phyloP scores from a whole-genome alignment of 1,140 invertebrate species.

The Hypsibius dujardini region DNA sequence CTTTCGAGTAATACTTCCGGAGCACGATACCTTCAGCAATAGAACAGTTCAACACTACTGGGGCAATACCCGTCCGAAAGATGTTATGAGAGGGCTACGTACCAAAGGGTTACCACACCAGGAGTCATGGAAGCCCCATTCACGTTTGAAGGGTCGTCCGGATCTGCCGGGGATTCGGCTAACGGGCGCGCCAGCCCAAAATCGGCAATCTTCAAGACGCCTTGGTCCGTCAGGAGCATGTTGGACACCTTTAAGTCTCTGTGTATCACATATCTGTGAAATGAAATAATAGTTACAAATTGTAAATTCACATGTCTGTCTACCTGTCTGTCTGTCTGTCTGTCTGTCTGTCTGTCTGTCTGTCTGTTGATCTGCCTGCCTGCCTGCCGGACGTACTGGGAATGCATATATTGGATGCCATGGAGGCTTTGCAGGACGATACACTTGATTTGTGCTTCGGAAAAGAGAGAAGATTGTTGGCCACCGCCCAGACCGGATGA shows the following conservation, averaged over 20 bases:
- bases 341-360: no score
- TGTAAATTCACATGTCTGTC: no score
- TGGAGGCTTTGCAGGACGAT: constrained; percentile 79
- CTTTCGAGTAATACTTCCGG: constrained; percentile 81
- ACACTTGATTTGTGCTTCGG: constrained; percentile 91
- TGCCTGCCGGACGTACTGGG: constrained; percentile 46
- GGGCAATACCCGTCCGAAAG: not conserved
- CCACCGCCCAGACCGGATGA: constrained; percentile 42
- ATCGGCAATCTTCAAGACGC: constrained; percentile 67
- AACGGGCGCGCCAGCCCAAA: constrained; percentile 70
- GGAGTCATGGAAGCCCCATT: constrained; percentile 49
- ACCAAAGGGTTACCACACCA: constrained; percentile 87
- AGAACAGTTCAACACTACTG: constrained; percentile 3
- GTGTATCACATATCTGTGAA: constrained; percentile 50
- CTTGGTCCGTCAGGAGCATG: constrained; percentile 82
- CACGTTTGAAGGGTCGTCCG: not conserved
- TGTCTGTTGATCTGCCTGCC: no score
- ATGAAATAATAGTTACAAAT: no score
- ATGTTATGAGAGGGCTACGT: constrained; percentile 16
- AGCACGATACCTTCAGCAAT: constrained; percentile 52
- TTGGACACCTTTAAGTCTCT: constrained; percentile 87
- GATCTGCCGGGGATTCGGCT: constrained; percentile 29
- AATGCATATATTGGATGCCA: constrained; percentile 75
- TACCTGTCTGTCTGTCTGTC: no score
- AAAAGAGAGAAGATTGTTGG: constrained; percentile 54